Evolutionary conservation across 2,888 invertebrate genomes (phyloP).

Genomic region (Dexiosoma caninum): DNA sequence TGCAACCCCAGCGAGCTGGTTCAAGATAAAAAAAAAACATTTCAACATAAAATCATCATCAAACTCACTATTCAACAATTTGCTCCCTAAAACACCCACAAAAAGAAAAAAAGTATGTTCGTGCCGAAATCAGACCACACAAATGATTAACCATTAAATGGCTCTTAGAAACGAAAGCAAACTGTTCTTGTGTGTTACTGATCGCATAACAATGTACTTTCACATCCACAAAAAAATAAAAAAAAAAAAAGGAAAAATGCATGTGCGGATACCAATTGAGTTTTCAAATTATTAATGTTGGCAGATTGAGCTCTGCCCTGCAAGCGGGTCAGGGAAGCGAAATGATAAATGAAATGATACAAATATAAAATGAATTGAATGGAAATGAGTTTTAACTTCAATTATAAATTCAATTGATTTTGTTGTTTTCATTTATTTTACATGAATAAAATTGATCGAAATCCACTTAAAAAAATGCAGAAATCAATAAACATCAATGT

Average conservation of each 20-base stretch:
- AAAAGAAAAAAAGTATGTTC: not conserved
- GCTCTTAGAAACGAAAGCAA: not conserved
- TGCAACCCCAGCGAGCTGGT: not conserved
- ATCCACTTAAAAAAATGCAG: conserved; percentile 37
- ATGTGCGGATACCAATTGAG: conserved; percentile 22
- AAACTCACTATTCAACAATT: not conserved
- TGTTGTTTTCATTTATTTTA: conserved; percentile 44
- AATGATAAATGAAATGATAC: not conserved
- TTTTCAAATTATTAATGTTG: conserved; percentile 30
- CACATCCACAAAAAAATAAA: not conserved
- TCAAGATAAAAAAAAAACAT: not conserved
- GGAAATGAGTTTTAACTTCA: conserved; percentile 41
- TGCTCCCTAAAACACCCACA: not conserved
- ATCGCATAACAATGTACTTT: not conserved
- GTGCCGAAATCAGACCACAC: not conserved
- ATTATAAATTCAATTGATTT: conserved; percentile 56
- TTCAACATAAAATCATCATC: not conserved
- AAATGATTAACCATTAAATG: not conserved
- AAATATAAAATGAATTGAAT: conserved; percentile 21
- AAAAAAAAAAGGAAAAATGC: not conserved
- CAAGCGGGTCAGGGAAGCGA: not conserved
- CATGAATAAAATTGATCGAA: conserved; percentile 53
- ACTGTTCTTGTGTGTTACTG: not conserved
- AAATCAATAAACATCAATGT: conserved; percentile 54
- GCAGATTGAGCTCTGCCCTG: not conserved